Evolutionary conservation across 2,888 invertebrate species (phyloP).

Genomic region (Lasiommata megera): DNA sequence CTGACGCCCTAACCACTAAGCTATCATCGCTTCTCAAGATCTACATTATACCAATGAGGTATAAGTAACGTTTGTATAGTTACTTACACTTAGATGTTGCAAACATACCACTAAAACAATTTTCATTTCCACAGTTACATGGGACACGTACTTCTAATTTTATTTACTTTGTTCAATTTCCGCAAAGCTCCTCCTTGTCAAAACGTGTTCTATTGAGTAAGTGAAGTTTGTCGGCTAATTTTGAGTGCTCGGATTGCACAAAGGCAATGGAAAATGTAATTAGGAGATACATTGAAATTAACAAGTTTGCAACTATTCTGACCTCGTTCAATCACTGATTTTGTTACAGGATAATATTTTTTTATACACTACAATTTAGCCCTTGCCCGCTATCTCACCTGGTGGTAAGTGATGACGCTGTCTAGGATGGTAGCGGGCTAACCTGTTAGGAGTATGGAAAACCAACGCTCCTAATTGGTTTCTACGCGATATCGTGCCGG

Average conservation of each 20-base stretch:
- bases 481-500: too few relatives aligned
- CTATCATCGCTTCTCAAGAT: too few relatives aligned
- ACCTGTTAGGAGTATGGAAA: too few relatives aligned
- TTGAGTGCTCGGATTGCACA: conserved; percentile 4
- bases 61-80: too few relatives aligned
- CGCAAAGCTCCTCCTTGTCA: conserved; percentile 2
- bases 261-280: conserved; percentile 2
- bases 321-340: not conserved
- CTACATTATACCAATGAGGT: too few relatives aligned
- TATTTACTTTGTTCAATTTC: conserved; percentile 1
- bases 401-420: too few relatives aligned
- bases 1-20: too few relatives aligned
- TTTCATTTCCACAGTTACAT: not conserved
- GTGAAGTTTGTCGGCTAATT: conserved; percentile 9
- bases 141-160: conserved; percentile 3
- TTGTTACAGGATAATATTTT: too few relatives aligned
- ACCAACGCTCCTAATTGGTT: too few relatives aligned
- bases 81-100: not conserved
- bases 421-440: too few relatives aligned
- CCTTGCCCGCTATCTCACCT: too few relatives aligned
- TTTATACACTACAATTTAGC: too few relatives aligned
- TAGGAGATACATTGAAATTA: not conserved
- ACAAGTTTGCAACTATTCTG: not conserved
- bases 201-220: conserved; percentile 12
- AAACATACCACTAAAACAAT: not conserved